phyloP scores from a whole-genome alignment of 1,140 invertebrate genomes.

The Anagrus nilaparvatae region DNA sequence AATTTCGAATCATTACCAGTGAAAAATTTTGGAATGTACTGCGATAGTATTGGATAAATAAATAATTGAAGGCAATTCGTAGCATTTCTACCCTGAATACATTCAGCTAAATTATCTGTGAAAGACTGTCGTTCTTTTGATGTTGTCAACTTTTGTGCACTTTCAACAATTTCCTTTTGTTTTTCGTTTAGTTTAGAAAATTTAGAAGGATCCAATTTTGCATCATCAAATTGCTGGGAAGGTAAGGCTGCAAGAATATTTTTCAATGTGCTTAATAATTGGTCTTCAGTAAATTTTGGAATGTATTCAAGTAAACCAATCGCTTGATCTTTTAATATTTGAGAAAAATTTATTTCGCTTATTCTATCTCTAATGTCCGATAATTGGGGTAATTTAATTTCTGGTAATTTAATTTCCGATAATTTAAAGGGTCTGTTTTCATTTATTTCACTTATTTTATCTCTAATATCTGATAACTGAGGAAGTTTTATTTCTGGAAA shows the following conservation, averaged over 20 bases:
- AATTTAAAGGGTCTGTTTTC: too few species aligned
- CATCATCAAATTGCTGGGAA: too few species aligned
- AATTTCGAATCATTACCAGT: too few species aligned
- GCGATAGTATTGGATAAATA: slow-evolving; percentile 33
- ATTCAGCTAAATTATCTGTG: slow-evolving; percentile 24
- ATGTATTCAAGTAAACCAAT: slow-evolving; percentile 29
- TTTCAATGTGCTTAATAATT: slow-evolving; percentile 27
- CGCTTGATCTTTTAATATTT: slow-evolving; percentile 22
- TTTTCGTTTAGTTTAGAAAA: slow-evolving; percentile 23
- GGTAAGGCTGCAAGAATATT: slow-evolving; percentile 18
- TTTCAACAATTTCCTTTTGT: slow-evolving; percentile 29
- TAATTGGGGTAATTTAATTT: too few species aligned
- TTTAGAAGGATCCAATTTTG: too few species aligned
- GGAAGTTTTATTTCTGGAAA: too few species aligned
- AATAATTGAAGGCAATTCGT: slow-evolving; percentile 35
- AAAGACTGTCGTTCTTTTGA: slow-evolving; percentile 30
- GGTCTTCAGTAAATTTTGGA: slow-evolving; percentile 29
- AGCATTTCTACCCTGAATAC: slow-evolving; percentile 26
- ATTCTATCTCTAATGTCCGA: too few species aligned
- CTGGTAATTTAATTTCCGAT: too few species aligned
- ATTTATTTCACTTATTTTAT: too few species aligned
- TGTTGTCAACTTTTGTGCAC: slow-evolving; percentile 26
- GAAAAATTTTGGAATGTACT: too few species aligned
- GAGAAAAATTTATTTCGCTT: slow-evolving; percentile 24
- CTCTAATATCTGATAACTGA: too few species aligned